Conservation (phyloP, 2,888 invertebrate genomes). For the Zaprionus obscuricornis region DNA sequence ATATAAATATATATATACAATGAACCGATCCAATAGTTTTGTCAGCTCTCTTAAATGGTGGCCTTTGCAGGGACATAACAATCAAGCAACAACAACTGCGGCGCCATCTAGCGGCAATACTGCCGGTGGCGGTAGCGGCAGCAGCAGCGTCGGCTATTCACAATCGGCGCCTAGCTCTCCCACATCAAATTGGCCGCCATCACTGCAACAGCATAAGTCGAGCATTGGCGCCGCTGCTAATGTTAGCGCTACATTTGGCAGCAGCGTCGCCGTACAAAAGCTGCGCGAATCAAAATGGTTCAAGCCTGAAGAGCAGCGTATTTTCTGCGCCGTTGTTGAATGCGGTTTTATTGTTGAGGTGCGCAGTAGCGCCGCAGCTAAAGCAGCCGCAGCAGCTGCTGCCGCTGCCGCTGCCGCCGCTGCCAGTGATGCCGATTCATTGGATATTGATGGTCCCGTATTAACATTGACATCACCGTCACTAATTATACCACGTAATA, state of each 20-base stretch:
- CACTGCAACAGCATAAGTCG: conserved; percentile 47
- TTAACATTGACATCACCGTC: conserved; percentile 42
- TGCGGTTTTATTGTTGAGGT: conserved; percentile 89
- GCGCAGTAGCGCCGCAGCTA: conserved; percentile 82
- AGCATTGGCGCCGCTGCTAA: conserved; percentile 49
- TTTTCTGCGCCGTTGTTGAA: conserved; percentile 89
- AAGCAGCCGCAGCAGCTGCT: conserved; percentile 69
- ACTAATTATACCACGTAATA: conserved; percentile 62
- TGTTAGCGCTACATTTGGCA: conserved; percentile 57
- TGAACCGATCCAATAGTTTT: conserved; percentile 83
- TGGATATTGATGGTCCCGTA: conserved; percentile 64
- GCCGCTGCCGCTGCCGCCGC: conserved; percentile 52
- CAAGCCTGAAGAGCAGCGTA: conserved; percentile 88
- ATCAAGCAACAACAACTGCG: conserved; percentile 53
- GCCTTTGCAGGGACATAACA: conserved; percentile 80
- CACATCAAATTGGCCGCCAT: conserved; percentile 64
- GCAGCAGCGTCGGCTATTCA: conserved; percentile 51
- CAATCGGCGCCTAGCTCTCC: conserved; percentile 71
- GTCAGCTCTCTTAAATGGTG: conserved; percentile 83
- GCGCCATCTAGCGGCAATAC: conserved; percentile 36
- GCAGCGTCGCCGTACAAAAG: conserved; percentile 88
- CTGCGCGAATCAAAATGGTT: conserved; percentile 91
- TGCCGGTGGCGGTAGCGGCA: no score
- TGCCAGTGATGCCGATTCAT: conserved; percentile 53
- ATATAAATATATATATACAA: conserved; percentile 39